These are phyloP conservation scores for Cryptophagus acutangulus DNA, from an alignment of 2,888 invertebrate species.

Conservation along the genomic window DNA sequence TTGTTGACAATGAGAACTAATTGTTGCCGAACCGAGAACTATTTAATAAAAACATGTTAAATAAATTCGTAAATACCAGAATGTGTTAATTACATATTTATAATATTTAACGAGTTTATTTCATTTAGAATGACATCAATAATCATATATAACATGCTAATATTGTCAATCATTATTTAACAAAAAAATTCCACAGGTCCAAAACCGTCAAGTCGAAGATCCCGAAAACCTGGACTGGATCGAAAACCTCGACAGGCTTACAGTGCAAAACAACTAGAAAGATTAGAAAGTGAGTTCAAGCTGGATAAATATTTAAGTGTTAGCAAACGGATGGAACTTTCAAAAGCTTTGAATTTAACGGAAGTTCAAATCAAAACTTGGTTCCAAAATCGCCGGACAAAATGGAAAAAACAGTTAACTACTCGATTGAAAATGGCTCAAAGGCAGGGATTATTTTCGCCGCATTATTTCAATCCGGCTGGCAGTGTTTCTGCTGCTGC, in stretches of 20 bases:
- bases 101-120: constrained; percentile 16
- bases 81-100: constrained; percentile 17
- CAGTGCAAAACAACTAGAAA: constrained; percentile 88
- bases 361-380: constrained; percentile 97
- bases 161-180: constrained; percentile 11
- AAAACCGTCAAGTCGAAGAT: constrained; percentile 72
- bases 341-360: constrained; percentile 80
- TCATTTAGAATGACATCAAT: constrained; percentile 21
- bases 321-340: constrained; percentile 89
- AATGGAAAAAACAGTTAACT: constrained; percentile 96
- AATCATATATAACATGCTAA: constrained; percentile 18
- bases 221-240: constrained; percentile 83
- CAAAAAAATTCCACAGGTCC: constrained; percentile 60
- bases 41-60: no score
- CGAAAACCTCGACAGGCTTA: constrained; percentile 95
- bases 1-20: no score
- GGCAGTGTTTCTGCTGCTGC: no score
- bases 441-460: constrained; percentile 71
- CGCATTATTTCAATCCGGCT: constrained; percentile 60
- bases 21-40: no score
- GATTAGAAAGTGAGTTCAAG: constrained; percentile 91
- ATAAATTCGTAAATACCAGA: no score
- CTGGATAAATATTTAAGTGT: constrained; percentile 94
- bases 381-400: constrained; percentile 93
- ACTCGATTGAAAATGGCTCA: constrained; percentile 85